Percentiles rank a stretch among this genome's conserved stretches.
These are phyloP conservation scores for Phodopus roborovskii DNA, from an alignment of 2,113 vertebrate genomes.

Conservation along the genomic window DNA sequence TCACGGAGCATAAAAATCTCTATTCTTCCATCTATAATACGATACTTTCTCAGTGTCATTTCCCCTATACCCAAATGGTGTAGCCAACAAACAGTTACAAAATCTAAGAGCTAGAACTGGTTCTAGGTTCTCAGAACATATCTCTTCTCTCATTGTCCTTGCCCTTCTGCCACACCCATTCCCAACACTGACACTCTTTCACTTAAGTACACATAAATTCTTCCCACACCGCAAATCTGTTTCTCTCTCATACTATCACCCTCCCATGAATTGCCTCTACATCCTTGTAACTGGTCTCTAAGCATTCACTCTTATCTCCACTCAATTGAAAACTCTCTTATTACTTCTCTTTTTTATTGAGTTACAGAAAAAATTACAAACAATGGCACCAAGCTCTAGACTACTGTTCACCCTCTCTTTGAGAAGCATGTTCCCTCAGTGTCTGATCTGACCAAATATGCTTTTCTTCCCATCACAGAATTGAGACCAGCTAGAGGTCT, in stretches of 20 bases:
- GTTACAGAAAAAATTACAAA: not conserved
- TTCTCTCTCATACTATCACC: not conserved
- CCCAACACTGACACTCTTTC: not conserved
- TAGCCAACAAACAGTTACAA: not conserved
- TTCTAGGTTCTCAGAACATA: not conserved
- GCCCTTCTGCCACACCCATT: not conserved
- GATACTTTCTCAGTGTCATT: not conserved
- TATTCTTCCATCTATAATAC: not conserved
- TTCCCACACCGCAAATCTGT: not conserved
- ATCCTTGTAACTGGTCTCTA: not conserved
- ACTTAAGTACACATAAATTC: not conserved
- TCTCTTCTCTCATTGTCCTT: not conserved
- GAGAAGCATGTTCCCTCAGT: not conserved
- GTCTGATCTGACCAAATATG: not conserved
- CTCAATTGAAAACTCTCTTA: constrained; percentile 9
- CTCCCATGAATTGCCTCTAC: not conserved
- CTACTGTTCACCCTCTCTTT: not conserved
- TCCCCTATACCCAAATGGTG: not conserved
- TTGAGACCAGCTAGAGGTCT: not conserved
- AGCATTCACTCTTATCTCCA: not conserved
- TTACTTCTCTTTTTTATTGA: constrained; percentile 4
- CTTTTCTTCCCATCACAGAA: constrained; percentile 7
- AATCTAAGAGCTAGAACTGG: not conserved
- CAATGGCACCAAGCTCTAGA: not conserved
- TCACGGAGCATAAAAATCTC: not conserved